Evolutionary conservation across 2,888 invertebrate species (phyloP), one percentile per base, ranked within the genome.

Genomic region (Phaedon cochleariae): DNA sequence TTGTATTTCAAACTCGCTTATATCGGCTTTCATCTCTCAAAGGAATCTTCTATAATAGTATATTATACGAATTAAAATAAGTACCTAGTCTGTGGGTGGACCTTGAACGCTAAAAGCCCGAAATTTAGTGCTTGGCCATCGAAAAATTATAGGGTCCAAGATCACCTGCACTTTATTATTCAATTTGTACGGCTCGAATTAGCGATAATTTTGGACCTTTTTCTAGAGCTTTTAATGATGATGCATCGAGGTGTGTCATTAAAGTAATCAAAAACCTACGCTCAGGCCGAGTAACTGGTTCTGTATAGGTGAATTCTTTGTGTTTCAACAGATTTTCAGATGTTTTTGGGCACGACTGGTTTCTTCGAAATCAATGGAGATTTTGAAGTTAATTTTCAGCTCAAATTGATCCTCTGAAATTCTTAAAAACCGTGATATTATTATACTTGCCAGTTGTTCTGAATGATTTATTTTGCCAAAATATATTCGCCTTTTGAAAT

Each of bases 91-190:
- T 5, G 26, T 15, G 57, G 57, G 57, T 26, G 57, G 57, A 57
- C 22, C 57, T 57, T 45, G 57, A 45, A 45, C 57, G 45, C 45
- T 57, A 57, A 57, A 57, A 57, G 57, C 57, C 57, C 57, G 10
- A 57, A 57, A 57, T 57, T 45, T 57, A 57, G 22, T 57, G 29
- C 26, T 57, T 26, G 57, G 26, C 45, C 10, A 45, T 45, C 18
- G 26, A 21, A 57, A n/a, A 41, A 57, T 57, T 57, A 57, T 17
- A 57, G 57, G 26, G 57, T 3, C 12, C 26, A 26, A 45, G 9
- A 22, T 57, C 45, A 21, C 41, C 57, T 45, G 37, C 57, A 57
- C 26, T 57, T 57, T 57, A 57, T 57, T 45, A 57, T 57, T 57
- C 57, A 57, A 57, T 57, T 57, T 57, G 57, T 45, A 45, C 26